Evolutionary conservation across 2,113 vertebrate genomes (phyloP), one percentile per base, ranked within the genome.

Genomic region (Dinomys branickii): DNA sequence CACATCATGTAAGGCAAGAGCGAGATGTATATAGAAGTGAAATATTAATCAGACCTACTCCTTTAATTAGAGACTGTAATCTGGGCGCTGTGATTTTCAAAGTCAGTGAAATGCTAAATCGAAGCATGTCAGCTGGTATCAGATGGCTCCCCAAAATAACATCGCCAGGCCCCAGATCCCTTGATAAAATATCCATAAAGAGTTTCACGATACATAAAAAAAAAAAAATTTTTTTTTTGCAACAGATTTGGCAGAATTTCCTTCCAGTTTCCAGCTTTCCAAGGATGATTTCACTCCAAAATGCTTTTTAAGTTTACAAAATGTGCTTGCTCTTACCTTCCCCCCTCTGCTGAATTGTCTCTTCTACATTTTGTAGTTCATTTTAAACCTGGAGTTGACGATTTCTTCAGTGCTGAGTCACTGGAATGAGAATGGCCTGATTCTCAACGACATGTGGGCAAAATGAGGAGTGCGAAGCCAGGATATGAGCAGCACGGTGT

Each of bases 121-220:
- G 86, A 97, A 94, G 67, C 63, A 8, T 94, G 85, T 96, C 90
- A 97, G 38, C 92, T 94, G 95, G 44, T 97, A 96, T 93, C 94
- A 87, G 96, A 98, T 81, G 80, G 2, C 1, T 65, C 88, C 88
- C 80, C 67, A 96, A 96, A 97, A 97, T 97, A 98, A 94, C 85
- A 44, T 73, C 88, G n/a, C 87, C 91, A 44, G 96, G 96, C 97
- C 97, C 96, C 86, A 13, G 85, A 97, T 97, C 65, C 87, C 98
- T 97, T 98, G 96, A 98, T 98, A 98, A 98, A 98, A 97, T 96
- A 98, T 96, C 98, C 97, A 95, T 97, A 93, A 95, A 95, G 81
- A 97, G 47, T 97, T 98, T 98, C 86, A 95, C 95, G 91, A 93
- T 91, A 50, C 35, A 97, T 95, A 97, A 94, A 35, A 67, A 67